phyloP scores from a whole-genome alignment of 2,113 vertebrate species.

The Rhinolophus sinicus region DNA sequence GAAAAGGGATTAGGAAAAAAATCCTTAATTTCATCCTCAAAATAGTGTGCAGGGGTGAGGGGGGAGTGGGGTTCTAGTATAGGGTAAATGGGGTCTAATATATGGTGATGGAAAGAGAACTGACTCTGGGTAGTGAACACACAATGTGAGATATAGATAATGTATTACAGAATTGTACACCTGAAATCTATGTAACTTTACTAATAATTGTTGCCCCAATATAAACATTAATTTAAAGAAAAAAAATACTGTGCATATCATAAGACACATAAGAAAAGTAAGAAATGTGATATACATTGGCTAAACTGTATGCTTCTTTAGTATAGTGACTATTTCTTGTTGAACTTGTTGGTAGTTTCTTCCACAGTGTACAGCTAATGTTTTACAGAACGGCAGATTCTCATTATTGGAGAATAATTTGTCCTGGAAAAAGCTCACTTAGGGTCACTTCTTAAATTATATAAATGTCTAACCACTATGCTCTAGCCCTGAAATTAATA shows the following conservation, averaged over 20 bases:
- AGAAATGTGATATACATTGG: background rate
- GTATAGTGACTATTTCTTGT: background rate
- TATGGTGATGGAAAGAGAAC: too few relatives aligned
- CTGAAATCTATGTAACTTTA: too few relatives aligned
- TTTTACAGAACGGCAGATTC: background rate
- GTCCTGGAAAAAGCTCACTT: background rate
- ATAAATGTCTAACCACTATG: too few relatives aligned
- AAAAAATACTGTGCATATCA: background rate
- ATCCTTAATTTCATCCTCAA: background rate
- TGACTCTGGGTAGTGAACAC: too few relatives aligned
- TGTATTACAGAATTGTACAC: too few relatives aligned
- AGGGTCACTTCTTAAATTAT: background rate
- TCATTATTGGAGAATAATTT: background rate
- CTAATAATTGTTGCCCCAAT: too few relatives aligned
- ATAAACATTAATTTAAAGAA: too few relatives aligned
- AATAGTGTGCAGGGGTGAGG: background rate
- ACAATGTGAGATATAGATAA: too few relatives aligned
- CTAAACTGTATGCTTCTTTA: background rate
- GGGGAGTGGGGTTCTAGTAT: too few relatives aligned
- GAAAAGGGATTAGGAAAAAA: background rate
- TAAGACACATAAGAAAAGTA: background rate
- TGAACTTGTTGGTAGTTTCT: background rate
- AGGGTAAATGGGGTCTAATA: too few relatives aligned
- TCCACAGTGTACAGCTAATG: background rate
- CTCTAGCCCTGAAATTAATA: too few relatives aligned